Conservation (phyloP, 2,888 invertebrate species). For the Tenthredo mesomela region DNA sequence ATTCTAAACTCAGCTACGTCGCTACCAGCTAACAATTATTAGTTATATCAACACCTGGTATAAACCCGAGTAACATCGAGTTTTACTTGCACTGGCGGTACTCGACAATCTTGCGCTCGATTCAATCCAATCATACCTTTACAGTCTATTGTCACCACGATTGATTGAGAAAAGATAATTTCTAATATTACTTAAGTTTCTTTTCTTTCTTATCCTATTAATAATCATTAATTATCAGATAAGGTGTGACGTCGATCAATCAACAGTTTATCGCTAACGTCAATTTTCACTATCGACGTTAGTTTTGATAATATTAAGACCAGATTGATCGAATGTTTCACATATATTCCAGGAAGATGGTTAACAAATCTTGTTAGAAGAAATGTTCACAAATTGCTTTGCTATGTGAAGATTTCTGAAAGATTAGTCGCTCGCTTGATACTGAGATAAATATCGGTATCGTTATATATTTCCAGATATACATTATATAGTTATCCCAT, state of each 20-base stretch:
- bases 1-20: constrained; percentile 35
- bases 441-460: background rate
- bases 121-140: constrained; percentile 69
- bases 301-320: constrained; percentile 20
- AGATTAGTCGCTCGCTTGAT: no score
- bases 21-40: constrained; percentile 26
- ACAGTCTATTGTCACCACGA: constrained; percentile 75
- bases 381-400: background rate
- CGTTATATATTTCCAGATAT: background rate
- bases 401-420: constrained; percentile 15
- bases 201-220: constrained; percentile 50
- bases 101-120: constrained; percentile 57
- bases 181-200: constrained; percentile 62
- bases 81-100: constrained; percentile 18
- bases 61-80: constrained; percentile 13
- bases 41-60: constrained; percentile 24
- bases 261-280: constrained; percentile 12
- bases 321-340: constrained; percentile 28
- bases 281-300: background rate
- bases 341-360: constrained; percentile 33
- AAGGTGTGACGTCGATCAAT: constrained; percentile 25
- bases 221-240: constrained; percentile 33
- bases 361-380: background rate
- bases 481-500: background rate
- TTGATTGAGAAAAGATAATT: constrained; percentile 70